A percentile compares a stretch with the other conserved stretches of the same genome.
These are phyloP conservation scores for Otolemur garnettii DNA, from an alignment of 2,113 vertebrate genomes.

Conservation along the genomic window DNA sequence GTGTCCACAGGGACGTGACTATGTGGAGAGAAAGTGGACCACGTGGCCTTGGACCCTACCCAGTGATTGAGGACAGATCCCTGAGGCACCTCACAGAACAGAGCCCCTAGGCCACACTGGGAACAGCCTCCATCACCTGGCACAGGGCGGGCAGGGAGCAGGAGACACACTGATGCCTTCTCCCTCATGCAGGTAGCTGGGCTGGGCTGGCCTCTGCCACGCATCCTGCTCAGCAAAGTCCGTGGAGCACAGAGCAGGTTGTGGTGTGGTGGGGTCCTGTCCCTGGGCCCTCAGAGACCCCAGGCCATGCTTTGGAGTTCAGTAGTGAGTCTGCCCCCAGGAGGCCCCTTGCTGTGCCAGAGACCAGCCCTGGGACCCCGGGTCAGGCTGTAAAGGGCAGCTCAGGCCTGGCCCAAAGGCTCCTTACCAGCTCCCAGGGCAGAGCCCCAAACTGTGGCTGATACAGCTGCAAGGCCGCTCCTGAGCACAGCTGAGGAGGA, in stretches of 20 bases:
- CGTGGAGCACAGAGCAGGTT: not conserved
- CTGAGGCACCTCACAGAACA: accelerated
- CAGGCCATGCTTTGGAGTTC: not conserved
- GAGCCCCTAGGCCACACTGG: accelerated
- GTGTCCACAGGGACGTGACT: accelerated
- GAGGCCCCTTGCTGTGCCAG: not conserved
- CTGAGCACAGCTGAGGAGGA: not conserved
- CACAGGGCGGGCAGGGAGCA: accelerated
- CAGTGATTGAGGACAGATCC: no score
- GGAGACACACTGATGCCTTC: accelerated
- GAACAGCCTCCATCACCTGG: accelerated
- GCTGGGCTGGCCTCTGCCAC: not conserved
- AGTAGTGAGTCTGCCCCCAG: accelerated
- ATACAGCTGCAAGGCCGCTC: no score
- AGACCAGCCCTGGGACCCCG: not conserved
- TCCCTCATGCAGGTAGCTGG: accelerated
- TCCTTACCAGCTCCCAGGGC: no score
- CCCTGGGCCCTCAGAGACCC: not conserved
- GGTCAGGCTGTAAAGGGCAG: accelerated
- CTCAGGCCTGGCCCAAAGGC: not conserved
- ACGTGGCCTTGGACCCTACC: not conserved
- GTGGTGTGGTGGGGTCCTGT: accelerated
- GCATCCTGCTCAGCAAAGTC: not conserved
- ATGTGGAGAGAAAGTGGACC: not conserved
- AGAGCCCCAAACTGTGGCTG: accelerated